Evolutionary conservation across 2,888 invertebrate genomes (phyloP).

Genomic region (Cryptocephalus moraei): DNA sequence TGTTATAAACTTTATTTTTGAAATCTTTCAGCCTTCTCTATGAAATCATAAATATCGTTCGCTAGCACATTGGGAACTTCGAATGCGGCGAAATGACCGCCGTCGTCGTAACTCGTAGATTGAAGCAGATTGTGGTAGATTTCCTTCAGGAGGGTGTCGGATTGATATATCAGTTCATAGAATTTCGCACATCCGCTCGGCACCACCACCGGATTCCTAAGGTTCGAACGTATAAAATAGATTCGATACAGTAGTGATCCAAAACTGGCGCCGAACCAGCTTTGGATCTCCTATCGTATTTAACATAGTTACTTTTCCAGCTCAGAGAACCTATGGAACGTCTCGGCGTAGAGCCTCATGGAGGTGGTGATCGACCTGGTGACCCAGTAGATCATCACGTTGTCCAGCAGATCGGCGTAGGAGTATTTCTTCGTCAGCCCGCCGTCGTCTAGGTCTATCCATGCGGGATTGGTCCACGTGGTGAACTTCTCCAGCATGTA

Average conservation of each 20-base stretch:
- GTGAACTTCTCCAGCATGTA: constrained; percentile 87
- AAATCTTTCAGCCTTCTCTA: constrained; percentile 11
- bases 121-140: constrained; percentile 15
- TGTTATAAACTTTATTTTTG: background rate
- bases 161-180: constrained; percentile 31
- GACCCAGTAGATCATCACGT: constrained; percentile 76
- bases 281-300: background rate
- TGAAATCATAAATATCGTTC: constrained; percentile 13
- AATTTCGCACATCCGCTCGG: background rate
- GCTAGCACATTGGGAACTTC: constrained; percentile 15
- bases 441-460: constrained; percentile 48
- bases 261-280: background rate
- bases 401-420: constrained; percentile 64
- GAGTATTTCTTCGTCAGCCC: constrained; percentile 55
- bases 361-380: constrained; percentile 64
- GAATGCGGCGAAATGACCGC: constrained; percentile 24
- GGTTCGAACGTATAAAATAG: background rate
- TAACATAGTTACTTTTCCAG: too few species aligned
- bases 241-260: constrained; percentile 5
- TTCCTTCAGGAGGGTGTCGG: constrained; percentile 36
- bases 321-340: constrained; percentile 26
- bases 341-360: constrained; percentile 64
- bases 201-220: background rate
- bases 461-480: constrained; percentile 54
- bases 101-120: constrained; percentile 14